These are phyloP conservation scores for Stegostoma tigrinum DNA, from an alignment of 2,113 vertebrate species.

Conservation along the genomic window DNA sequence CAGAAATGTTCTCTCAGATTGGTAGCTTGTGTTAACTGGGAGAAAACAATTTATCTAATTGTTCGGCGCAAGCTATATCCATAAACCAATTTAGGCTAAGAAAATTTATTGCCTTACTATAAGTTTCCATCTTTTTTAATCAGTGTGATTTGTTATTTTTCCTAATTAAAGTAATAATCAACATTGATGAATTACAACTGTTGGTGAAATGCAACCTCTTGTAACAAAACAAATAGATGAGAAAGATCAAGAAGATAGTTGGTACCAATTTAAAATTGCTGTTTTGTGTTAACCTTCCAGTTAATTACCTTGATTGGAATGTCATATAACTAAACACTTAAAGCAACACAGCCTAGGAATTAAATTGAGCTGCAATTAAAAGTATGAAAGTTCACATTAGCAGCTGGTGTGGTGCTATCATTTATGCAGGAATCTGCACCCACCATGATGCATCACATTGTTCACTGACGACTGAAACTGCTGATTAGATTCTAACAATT, in stretches of 20 bases:
- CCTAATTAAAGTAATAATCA: slow-evolving; percentile 27
- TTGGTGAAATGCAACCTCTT: slow-evolving; percentile 23
- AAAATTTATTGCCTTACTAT: neutral
- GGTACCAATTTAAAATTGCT: neutral
- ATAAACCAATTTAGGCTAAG: neutral
- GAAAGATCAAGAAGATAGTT: slow-evolving; percentile 5
- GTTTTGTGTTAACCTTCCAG: slow-evolving; percentile 29
- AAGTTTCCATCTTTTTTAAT: slow-evolving; percentile 6
- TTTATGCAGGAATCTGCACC: neutral
- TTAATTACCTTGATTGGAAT: slow-evolving; percentile 3
- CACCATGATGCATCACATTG: neutral
- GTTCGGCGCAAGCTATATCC: neutral
- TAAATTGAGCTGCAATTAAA: neutral
- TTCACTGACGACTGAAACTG: neutral
- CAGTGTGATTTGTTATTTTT: slow-evolving; percentile 18
- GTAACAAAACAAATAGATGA: neutral
- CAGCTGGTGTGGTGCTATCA: neutral
- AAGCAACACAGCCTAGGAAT: neutral
- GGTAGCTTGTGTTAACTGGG: neutral
- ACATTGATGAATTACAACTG: neutral
- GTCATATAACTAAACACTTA: slow-evolving; percentile 5
- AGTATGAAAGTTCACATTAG: neutral
- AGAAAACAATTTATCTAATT: neutral
- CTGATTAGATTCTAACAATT: neutral
- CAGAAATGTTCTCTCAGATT: neutral